phyloP scores from a whole-genome alignment of 2,888 invertebrate species.

The Drosophila tripunctata region DNA sequence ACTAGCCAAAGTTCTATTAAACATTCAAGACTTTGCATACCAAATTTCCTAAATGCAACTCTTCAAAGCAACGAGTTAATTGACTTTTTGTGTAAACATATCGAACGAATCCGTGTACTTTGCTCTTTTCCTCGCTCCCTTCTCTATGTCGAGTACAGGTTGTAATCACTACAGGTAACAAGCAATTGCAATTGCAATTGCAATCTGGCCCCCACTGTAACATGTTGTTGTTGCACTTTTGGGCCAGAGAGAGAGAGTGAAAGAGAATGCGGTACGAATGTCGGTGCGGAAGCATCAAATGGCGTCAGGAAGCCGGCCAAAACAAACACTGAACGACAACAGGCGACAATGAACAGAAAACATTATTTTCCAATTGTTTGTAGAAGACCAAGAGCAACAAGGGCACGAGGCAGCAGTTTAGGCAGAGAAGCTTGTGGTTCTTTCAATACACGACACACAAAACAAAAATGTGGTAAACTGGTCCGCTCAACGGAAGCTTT shows the following conservation, averaged over 20 bases:
- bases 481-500: constrained; percentile 57
- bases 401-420: background rate
- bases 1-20: background rate
- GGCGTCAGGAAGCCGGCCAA: constrained; percentile 67
- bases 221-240: constrained; percentile 8
- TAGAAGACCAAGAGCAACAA: background rate
- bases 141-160: background rate
- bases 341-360: constrained; percentile 20
- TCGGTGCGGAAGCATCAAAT: constrained; percentile 65
- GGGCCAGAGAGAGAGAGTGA: constrained; percentile 19
- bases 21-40: too few species aligned
- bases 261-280: too few species aligned
- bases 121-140: background rate
- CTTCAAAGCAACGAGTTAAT: background rate
- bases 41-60: too few species aligned
- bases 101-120: background rate
- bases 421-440: background rate
- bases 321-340: constrained; percentile 62
- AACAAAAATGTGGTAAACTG: constrained; percentile 36
- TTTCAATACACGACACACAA: constrained; percentile 37
- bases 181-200: constrained; percentile 39
- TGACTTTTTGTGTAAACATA: background rate
- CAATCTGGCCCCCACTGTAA: constrained; percentile 10
- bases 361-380: constrained; percentile 46
- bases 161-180: constrained; percentile 28